Conservation (phyloP, 1,140 invertebrate species). For the Cotesia glomerata region DNA sequence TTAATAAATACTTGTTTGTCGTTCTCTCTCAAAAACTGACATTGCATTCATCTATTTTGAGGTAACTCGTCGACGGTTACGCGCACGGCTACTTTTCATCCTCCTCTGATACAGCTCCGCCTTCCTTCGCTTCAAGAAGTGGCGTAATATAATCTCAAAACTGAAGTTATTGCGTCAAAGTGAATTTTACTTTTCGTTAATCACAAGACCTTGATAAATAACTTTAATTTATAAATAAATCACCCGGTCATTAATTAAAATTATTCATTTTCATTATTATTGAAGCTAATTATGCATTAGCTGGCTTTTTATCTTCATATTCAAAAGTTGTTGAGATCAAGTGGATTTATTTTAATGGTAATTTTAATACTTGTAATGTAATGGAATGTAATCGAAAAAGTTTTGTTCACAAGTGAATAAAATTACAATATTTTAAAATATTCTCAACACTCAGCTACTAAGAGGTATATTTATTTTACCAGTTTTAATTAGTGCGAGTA, state of each 20-base stretch:
- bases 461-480: no score
- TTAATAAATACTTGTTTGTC: not conserved
- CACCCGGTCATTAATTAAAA: not conserved
- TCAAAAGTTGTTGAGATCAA: no score
- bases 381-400: no score
- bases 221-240: not conserved
- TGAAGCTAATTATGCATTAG: no score
- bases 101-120: not conserved
- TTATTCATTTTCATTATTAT: not conserved
- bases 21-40: not conserved
- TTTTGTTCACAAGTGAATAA: no score
- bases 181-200: not conserved
- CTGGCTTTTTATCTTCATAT: no score
- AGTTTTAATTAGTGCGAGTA: no score
- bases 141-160: constrained; percentile 10
- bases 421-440: no score
- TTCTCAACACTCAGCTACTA: no score
- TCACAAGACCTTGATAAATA: constrained; percentile 8
- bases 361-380: no score
- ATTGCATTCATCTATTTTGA: constrained; percentile 15
- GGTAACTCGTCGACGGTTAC: constrained; percentile 4
- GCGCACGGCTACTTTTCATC: not conserved
- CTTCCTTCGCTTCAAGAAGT: not conserved
- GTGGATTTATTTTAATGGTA: no score
- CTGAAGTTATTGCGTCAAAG: not conserved